phyloP scores from a whole-genome alignment of 64 coral and sea anemone genomes.

The Anthopleura sola region DNA sequence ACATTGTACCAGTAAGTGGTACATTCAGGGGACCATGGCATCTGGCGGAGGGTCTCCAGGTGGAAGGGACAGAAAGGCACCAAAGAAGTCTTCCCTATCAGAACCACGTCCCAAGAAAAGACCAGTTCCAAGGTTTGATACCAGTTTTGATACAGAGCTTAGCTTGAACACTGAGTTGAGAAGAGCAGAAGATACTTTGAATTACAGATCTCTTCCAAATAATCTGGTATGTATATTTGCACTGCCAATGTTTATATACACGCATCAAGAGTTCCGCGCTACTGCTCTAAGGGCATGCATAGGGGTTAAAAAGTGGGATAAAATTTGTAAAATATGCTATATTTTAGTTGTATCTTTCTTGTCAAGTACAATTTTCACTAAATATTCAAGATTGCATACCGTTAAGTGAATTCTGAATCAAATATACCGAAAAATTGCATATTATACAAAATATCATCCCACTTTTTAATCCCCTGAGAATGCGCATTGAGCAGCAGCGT shows the following conservation, averaged over 20 bases:
- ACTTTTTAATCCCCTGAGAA: too few species aligned
- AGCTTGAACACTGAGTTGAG: constrained; percentile 83
- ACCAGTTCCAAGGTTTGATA: constrained; percentile 64
- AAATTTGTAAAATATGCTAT: too few species aligned
- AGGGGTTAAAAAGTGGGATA: too few species aligned
- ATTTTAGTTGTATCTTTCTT: too few species aligned
- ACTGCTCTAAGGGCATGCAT: too few species aligned
- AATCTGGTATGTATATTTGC: constrained; percentile 69
- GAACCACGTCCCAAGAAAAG: constrained; percentile 78
- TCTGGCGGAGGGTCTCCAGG: constrained; percentile 64
- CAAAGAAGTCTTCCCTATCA: constrained; percentile 33
- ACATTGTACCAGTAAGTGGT: constrained; percentile 15
- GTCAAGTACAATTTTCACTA: too few species aligned
- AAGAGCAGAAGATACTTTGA: constrained; percentile 63
- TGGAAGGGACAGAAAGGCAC: constrained; percentile 15
- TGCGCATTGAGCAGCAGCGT: too few species aligned
- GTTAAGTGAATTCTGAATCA: too few species aligned
- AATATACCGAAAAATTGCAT: too few species aligned
- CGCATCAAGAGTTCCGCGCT: too few species aligned
- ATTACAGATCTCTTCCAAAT: constrained; percentile 78
- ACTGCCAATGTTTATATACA: background rate
- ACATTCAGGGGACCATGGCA: constrained; percentile 3
- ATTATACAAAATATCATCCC: too few species aligned
- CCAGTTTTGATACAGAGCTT: constrained; percentile 80
- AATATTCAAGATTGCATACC: too few species aligned